phyloP scores from a whole-genome alignment of 1,140 invertebrate genomes.

The Vanessa tameamea region DNA sequence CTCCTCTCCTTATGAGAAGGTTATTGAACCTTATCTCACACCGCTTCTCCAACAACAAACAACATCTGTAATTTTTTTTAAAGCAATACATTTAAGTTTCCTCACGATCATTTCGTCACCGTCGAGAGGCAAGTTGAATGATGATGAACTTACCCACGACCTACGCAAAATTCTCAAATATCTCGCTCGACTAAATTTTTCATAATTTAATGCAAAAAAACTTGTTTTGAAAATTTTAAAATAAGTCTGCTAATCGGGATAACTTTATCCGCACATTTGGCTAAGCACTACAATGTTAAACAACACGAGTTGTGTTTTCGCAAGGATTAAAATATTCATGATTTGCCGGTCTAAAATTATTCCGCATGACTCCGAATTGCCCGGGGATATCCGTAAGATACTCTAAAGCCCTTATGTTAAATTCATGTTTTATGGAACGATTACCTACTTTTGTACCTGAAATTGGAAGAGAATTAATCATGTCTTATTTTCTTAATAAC shows the following conservation, averaged over 20 bases:
- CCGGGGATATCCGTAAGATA: conserved; percentile 31
- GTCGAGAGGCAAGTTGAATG: too few species aligned
- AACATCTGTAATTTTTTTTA: too few species aligned
- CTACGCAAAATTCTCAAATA: too few species aligned
- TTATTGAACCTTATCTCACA: too few species aligned
- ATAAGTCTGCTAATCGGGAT: neutral
- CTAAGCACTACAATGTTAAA: neutral
- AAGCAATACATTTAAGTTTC: too few species aligned
- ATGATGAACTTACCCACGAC: too few species aligned
- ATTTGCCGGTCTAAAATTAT: conserved; percentile 35
- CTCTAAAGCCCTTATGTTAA: conserved; percentile 16
- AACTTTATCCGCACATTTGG: conserved; percentile 4
- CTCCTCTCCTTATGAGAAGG: too few species aligned
- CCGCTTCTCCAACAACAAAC: too few species aligned
- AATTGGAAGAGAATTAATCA: neutral
- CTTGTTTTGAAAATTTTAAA: neutral
- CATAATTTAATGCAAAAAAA: neutral
- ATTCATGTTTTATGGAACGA: conserved; percentile 23
- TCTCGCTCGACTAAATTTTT: too few species aligned
- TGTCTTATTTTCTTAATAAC: neutral
- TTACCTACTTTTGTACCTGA: neutral
- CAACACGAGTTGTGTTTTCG: conserved; percentile 5
- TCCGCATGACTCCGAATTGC: conserved; percentile 34
- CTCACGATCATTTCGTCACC: too few species aligned
- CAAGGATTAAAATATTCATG: conserved; percentile 30